Conservation (phyloP, 2,888 invertebrate species). For the Lepidochitona cinerea region DNA sequence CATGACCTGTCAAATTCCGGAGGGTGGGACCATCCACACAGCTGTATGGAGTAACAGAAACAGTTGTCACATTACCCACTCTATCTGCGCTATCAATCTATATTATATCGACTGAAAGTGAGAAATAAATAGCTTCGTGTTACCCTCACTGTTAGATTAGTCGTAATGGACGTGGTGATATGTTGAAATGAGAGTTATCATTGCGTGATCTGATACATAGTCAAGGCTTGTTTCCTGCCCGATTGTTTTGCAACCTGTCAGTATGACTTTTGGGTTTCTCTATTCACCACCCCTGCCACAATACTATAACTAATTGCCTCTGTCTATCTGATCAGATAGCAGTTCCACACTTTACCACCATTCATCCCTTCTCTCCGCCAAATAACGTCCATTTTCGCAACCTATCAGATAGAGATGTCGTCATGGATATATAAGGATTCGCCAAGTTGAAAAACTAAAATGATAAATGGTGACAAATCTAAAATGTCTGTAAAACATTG, state of each 20-base stretch:
- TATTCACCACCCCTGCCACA: too few relatives aligned
- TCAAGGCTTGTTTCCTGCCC: background rate
- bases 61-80: background rate
- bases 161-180: background rate
- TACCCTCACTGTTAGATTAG: background rate
- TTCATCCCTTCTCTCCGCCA: too few relatives aligned
- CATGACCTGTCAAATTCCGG: background rate
- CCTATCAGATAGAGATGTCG: too few relatives aligned
- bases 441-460: too few relatives aligned
- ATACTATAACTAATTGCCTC: too few relatives aligned
- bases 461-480: too few relatives aligned
- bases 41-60: background rate
- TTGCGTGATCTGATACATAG: background rate
- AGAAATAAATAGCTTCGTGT: background rate
- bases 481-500: too few relatives aligned
- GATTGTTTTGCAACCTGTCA: slow-evolving; percentile 1
- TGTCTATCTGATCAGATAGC: too few relatives aligned
- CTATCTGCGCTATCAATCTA: background rate
- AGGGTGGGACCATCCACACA: background rate
- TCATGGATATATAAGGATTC: too few relatives aligned
- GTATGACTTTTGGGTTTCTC: too few relatives aligned
- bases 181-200: background rate
- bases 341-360: too few relatives aligned
- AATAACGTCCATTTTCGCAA: too few relatives aligned
- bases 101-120: background rate